These are phyloP conservation scores for Papilio elwesi DNA, from an alignment of 2,888 invertebrate species.

Conservation along the genomic window DNA sequence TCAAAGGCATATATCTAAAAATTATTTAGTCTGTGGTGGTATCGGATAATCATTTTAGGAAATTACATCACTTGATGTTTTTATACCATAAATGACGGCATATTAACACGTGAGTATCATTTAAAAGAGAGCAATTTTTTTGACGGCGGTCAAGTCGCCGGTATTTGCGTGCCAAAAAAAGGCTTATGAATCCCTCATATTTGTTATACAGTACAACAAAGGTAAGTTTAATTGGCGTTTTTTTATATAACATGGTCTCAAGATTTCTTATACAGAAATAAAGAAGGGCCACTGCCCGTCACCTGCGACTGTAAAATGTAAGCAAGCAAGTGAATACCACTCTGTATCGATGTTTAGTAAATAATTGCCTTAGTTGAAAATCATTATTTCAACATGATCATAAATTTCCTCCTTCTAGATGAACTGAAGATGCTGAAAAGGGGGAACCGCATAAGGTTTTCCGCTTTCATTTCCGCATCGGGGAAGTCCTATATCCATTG, in stretches of 20 bases:
- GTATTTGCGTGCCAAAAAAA: slow-evolving; percentile 9
- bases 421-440: too few relatives aligned
- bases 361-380: too few relatives aligned
- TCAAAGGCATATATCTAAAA: slow-evolving; percentile 19
- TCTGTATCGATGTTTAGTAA: too few relatives aligned
- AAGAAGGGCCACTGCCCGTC: too few relatives aligned
- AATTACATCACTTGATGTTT: slow-evolving; percentile 67
- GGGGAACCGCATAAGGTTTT: too few relatives aligned
- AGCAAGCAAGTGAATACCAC: too few relatives aligned
- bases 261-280: neutral
- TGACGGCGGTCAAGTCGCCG: slow-evolving; percentile 24
- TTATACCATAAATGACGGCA: slow-evolving; percentile 68
- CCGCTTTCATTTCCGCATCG: too few relatives aligned
- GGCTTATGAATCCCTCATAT: slow-evolving; percentile 19
- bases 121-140: slow-evolving; percentile 66
- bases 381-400: too few relatives aligned
- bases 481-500: too few relatives aligned
- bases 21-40: slow-evolving; percentile 45
- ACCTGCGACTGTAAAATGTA: too few relatives aligned
- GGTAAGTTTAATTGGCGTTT: neutral
- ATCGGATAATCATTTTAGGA: slow-evolving; percentile 52
- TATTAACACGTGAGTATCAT: slow-evolving; percentile 65
- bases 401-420: too few relatives aligned
- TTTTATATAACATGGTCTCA: neutral
- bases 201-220: neutral